Evolutionary conservation across 2,113 vertebrate species (phyloP).

Genomic region (Gambusia affinis): DNA sequence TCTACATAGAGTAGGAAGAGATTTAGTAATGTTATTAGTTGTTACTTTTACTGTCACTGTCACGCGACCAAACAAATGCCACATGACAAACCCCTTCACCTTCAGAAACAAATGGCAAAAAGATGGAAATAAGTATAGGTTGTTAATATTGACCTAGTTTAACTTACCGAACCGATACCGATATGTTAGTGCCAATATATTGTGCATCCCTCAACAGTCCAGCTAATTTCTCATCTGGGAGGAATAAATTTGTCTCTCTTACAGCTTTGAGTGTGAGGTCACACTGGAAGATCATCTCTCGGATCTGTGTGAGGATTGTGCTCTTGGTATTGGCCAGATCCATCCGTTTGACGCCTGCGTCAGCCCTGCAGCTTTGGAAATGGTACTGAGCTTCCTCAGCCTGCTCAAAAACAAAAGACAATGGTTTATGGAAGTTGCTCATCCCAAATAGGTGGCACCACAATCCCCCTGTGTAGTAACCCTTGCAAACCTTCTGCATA

Average conservation of each 20-base stretch:
- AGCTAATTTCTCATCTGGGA: background rate
- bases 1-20: no score
- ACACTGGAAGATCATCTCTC: conserved; percentile 93
- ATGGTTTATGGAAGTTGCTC: background rate
- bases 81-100: no score
- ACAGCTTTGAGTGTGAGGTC: conserved; percentile 98
- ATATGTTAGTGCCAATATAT: no score
- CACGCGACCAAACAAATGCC: no score
- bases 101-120: no score
- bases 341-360: conserved; percentile 85
- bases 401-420: conserved; percentile 67
- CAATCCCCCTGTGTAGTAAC: background rate
- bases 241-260: conserved; percentile 54
- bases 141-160: no score
- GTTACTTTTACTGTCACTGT: no score
- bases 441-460: background rate
- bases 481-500: conserved; percentile 85
- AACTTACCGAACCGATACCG: no score
- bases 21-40: no score
- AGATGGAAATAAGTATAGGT: no score
- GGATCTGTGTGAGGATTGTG: conserved; percentile 88
- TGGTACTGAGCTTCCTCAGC: conserved; percentile 93
- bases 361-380: conserved; percentile 88
- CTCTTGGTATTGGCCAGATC: conserved; percentile 88
- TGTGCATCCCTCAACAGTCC: background rate